Base-by-base conservation (phyloP, 2,888 invertebrate genomes). In the Eremobia ochroleuca region DNA sequence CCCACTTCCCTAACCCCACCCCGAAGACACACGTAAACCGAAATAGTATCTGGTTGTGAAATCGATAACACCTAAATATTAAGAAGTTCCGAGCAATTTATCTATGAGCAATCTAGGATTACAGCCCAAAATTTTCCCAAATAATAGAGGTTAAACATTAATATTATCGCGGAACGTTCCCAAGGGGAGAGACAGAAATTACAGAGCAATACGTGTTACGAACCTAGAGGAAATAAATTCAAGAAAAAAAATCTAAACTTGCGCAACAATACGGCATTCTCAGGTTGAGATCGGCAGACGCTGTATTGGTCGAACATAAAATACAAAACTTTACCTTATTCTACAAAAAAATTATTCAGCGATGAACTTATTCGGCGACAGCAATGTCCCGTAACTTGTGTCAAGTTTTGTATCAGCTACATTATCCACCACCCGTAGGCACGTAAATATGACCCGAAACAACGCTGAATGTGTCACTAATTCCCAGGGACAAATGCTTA, bases 51-150 rank as follows among this genome's bases (percentile, higher is more conserved):
- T 13, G 25, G 34, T 68, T n/a, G n/a, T 70, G 52, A 31, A 72
- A 80, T 74, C 55, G 37, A 73, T 73, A 67, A 31, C 28, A 1
- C 46, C 46, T 62, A 18, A 67, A 80, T 73, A 62, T 79, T 80
- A 73, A 79, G 66, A 66, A 79, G 66, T 79, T 46, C n/a, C 37
- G 11, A n/a, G 73, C 52, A 64, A 79, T 80, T 73, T 81, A 65
- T 81, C 64, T 58, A 25, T 58, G 15, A 68, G 59, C 25, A 68
- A 81, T 69, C 58, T 64, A 79, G 79, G 55, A 64, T 74, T 67
- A 58, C 34, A 69, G 15, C 0, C 37, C 2, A 69, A 76, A n/a
- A 70, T 80, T 68, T 68, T 61, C 69, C 25, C 21, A 11, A 58
- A 34, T 58, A 81, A 66, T 40, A 49, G 25, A 55, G 37, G 66